These are phyloP conservation scores for Acanthornis magna DNA, from an alignment of 2,797 vertebrate species.

Conservation along the genomic window DNA sequence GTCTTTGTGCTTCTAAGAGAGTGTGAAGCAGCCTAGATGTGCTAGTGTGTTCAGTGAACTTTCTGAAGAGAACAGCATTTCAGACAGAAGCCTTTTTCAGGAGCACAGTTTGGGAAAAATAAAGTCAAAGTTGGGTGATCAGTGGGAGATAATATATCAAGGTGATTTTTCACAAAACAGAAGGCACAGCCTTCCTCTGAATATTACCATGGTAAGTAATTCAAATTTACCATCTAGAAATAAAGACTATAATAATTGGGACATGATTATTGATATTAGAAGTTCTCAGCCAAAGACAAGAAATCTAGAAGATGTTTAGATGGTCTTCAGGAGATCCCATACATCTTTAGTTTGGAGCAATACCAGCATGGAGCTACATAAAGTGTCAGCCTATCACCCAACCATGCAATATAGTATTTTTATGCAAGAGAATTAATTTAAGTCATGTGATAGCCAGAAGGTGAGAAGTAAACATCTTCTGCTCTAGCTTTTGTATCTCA, in stretches of 20 bases:
- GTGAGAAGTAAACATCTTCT: background rate
- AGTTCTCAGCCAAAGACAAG: background rate
- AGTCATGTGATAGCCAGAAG: background rate
- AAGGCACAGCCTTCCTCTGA: background rate
- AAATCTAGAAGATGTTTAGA: background rate
- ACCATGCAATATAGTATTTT: background rate
- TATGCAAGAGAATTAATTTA: background rate
- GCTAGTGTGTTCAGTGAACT: background rate
- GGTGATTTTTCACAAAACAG: background rate
- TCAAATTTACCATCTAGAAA: background rate
- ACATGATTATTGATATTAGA: background rate
- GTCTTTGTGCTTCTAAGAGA: background rate
- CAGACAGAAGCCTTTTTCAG: background rate
- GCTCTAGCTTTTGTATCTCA: background rate
- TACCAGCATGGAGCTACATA: background rate
- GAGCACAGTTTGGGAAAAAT: background rate
- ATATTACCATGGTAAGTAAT: background rate
- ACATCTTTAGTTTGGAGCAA: background rate
- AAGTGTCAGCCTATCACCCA: background rate
- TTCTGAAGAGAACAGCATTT: background rate
- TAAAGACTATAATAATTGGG: background rate
- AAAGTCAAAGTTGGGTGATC: background rate
- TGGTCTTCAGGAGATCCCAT: background rate
- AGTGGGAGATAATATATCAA: background rate
- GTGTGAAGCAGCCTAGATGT: background rate